Base-by-base conservation (phyloP, 2,797 vertebrate genomes). In the Alauda arvensis region DNA sequence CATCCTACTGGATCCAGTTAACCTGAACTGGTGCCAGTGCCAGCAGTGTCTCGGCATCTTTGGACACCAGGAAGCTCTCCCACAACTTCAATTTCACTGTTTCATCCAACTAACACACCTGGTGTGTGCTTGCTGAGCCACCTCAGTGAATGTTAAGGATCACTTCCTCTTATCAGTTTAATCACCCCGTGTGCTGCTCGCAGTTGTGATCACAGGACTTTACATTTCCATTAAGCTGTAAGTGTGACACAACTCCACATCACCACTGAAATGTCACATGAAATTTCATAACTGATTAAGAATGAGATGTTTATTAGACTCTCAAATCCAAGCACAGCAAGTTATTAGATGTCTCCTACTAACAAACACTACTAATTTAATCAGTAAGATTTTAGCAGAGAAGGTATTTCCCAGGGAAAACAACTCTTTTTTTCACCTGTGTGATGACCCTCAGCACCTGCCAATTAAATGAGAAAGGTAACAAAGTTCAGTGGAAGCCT, bases 121-220 rank as follows among this genome's bases (percentile, higher is more conserved):
- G 39, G 25, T 46, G 25, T 21, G 26, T 5, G 5, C 56, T 26
- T 8, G 2, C 12, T 33, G 49, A 74, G 45, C 29, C 6, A 0
- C 21, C 19, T 66, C 1, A 2, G 25, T 0, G 0, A 59, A 11
- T 3, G 17, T 21, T 34, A 71, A 34, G 31, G 34, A 33, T 25
- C n/a, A 28, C 20, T 18, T 33, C 34, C 19, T 77, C 33, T 39
- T 15, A 16, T 8, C 3, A 17, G 18, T 46, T 52, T 57, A 40
- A 37, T 55, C n/a, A 62, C 13, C 23, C 11, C 4, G 1, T 1
- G 0, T 51, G 34, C 48, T 3, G 4, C 28, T 51, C 46, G 18
- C 1, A 2, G 26, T 1, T 51, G 9, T 26, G 5, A 61, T 19
- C 43, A n/a, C 18, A 66, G 37, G 59, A 52, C 7, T 57, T 61